Conservation (phyloP, 2,888 invertebrate genomes). For the Belgica antarctica region DNA sequence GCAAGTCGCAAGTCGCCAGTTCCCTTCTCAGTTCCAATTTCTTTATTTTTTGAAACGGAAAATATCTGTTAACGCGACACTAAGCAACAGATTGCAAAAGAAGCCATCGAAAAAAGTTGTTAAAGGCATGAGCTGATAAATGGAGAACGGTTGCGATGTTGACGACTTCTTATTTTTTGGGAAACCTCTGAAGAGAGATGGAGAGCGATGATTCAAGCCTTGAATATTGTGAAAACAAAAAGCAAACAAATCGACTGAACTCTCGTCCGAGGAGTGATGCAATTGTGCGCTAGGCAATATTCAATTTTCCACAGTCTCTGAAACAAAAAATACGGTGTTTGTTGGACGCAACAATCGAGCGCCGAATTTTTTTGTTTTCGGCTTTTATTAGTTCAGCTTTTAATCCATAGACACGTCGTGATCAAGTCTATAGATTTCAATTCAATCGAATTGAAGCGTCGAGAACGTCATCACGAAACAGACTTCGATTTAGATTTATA, state of each 20-base stretch:
- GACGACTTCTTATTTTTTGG: conserved; percentile 13
- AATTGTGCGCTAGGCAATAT: conserved; percentile 6
- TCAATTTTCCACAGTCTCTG: conserved; percentile 10
- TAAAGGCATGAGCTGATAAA: conserved; percentile 5
- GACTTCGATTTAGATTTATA: neutral
- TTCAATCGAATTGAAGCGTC: neutral
- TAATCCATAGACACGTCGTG: neutral
- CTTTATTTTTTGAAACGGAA: neutral
- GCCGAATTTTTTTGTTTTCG: neutral
- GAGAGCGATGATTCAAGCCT: conserved; percentile 32
- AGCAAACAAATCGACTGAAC: conserved; percentile 37
- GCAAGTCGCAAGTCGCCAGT: too few species aligned
- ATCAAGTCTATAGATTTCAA: neutral
- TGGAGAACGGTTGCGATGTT: too few species aligned
- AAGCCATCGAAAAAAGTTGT: conserved; percentile 14
- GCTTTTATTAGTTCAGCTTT: neutral
- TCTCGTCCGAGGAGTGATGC: conserved; percentile 18
- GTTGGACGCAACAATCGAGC: conserved; percentile 4
- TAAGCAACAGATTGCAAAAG: conserved; percentile 9
- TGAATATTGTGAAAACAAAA: conserved; percentile 36
- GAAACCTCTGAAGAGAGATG: conserved; percentile 25
- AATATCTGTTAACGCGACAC: neutral
- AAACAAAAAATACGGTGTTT: neutral
- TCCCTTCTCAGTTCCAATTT: neutral
- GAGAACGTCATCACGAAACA: neutral